Base-by-base conservation (phyloP, 2,888 invertebrate genomes). In the Xanthorhoe designata region DNA sequence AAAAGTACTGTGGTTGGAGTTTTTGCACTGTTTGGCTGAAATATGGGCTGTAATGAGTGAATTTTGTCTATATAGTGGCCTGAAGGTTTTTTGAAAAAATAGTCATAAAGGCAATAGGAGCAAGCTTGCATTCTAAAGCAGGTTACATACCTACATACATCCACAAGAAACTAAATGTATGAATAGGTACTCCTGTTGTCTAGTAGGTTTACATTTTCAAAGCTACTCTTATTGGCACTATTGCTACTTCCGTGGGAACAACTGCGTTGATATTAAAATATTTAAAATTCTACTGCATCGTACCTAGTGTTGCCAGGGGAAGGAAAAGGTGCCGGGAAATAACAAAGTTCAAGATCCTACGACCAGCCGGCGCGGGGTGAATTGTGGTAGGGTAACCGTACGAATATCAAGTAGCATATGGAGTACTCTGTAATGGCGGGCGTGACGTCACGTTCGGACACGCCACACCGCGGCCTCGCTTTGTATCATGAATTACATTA, bases 381-480 rank as follows among this genome's bases (percentile, higher is more conserved):
- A 87, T 89, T 91, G 89, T 89, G 89, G 87, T 80, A 79, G 81
- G 68, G 78, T 73, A 79, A 80, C 79, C 77, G 76, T 68, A 75
- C 78, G 90, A 90, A 90, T 90, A 89, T 79, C 84, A 90, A 90
- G 86, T 86, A 89, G 85, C 76, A 73, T 75, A 79, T 72, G 72
- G 67, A 59, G 63, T 59, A 73, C 74, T 78, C 80, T 79, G 87
- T 86, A 86, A 86, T 84, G 81, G 81, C 75, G 82, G 75, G 76
- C 88, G 87, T 89, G 89, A 84, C 84, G 84, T 82, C 87, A 87
- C 86, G 87, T 86, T 76, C 82, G 78, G 78, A 76, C 74, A 76
- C 79, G 76, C 77, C 69, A 77, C 78, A 72, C 79, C 78, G 76
- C 66, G 55, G 59, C 71, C 73, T 73, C 74, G 77, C 75, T 77